A percentile compares a stretch with the other conserved stretches of the same genome.
phyloP scores from a whole-genome alignment of 2,888 invertebrate species.

The Psylliodes chrysocephalus region DNA sequence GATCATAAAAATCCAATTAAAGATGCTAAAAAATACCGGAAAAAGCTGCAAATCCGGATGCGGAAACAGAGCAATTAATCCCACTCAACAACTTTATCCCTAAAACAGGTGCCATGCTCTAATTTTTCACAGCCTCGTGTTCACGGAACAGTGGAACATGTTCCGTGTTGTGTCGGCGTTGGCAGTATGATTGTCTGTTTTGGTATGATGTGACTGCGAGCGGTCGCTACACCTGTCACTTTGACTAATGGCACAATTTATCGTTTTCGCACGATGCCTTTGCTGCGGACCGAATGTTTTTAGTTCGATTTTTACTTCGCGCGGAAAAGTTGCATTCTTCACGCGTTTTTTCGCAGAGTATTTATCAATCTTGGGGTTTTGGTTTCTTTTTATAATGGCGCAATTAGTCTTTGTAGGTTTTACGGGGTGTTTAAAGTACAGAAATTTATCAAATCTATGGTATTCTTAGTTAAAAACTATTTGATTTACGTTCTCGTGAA shows the following conservation, averaged over 20 bases:
- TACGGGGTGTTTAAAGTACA: neutral
- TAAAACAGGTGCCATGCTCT: conserved; percentile 14
- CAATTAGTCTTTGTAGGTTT: neutral
- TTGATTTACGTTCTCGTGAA: too few relatives aligned
- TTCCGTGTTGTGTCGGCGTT: conserved; percentile 38
- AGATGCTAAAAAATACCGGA: neutral
- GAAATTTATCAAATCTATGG: neutral
- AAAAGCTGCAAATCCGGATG: neutral
- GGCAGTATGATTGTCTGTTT: conserved; percentile 53
- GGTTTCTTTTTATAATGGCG: neutral
- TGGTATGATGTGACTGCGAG: conserved; percentile 55
- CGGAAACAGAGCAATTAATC: conserved; percentile 16
- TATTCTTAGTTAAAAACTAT: too few relatives aligned
- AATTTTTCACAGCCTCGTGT: conserved; percentile 9
- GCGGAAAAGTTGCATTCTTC: conserved; percentile 39
- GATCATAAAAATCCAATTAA: neutral
- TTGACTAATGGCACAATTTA: conserved; percentile 60
- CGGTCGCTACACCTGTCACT: conserved; percentile 55
- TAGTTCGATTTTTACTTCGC: conserved; percentile 40
- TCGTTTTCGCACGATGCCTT: conserved; percentile 48
- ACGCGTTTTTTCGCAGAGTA: conserved; percentile 30
- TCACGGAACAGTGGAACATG: neutral
- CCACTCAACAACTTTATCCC: neutral
- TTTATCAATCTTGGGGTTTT: conserved; percentile 31
- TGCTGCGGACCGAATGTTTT: conserved; percentile 47